phyloP scores from a whole-genome alignment of 2,797 vertebrate species.

The Loriculus beryllinus region DNA sequence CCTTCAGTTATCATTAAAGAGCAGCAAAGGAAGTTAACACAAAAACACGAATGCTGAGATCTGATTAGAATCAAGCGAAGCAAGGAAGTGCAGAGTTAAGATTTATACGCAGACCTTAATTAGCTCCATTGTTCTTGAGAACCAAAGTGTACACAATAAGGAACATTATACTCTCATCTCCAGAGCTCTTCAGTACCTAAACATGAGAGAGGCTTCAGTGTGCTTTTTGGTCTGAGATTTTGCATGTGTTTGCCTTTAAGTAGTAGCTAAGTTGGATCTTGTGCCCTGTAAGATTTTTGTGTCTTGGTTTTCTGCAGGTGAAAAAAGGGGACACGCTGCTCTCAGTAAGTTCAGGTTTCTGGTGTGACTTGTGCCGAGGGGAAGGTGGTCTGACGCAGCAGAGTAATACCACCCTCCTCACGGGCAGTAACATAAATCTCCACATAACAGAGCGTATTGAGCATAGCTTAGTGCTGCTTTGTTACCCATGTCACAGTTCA shows the following conservation, averaged over 20 bases:
- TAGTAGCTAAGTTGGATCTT: not conserved
- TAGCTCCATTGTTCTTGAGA: slow-evolving; percentile 66
- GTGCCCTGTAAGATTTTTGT: not conserved
- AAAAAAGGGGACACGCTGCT: not conserved
- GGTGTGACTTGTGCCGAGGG: not conserved
- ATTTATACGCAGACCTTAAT: slow-evolving; percentile 65
- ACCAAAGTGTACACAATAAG: slow-evolving; percentile 24
- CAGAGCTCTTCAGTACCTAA: slow-evolving; percentile 14
- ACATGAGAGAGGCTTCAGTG: not conserved
- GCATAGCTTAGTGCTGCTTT: slow-evolving; percentile 36
- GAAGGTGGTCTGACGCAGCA: not conserved
- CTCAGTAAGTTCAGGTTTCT: not conserved
- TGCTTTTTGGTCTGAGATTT: not conserved
- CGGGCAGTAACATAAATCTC: slow-evolving; percentile 6
- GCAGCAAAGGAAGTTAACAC: slow-evolving; percentile 65
- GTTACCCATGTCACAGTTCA: slow-evolving; percentile 51
- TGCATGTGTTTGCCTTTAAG: not conserved
- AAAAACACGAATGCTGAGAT: slow-evolving; percentile 50
- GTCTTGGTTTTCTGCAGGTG: not conserved
- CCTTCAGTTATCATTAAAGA: slow-evolving; percentile 54
- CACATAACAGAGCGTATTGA: not conserved
- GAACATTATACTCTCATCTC: slow-evolving; percentile 41
- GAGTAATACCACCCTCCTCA: not conserved
- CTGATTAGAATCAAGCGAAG: slow-evolving; percentile 61
- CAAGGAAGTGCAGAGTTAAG: slow-evolving; percentile 66